Conservation (phyloP, 2,888 invertebrate genomes). For the Synergus gifuensis region DNA sequence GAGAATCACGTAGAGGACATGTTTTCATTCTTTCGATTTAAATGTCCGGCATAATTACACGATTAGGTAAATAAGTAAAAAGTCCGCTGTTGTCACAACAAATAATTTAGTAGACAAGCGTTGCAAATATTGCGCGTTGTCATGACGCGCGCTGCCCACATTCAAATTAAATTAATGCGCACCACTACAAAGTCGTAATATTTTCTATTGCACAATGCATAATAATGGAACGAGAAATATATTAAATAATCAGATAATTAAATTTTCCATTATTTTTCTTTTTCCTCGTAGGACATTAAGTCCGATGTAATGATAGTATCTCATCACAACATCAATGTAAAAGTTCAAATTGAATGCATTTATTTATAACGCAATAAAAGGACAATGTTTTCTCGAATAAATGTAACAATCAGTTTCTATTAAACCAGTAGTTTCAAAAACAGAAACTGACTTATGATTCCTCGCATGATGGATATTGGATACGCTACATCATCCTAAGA, state of each 20-base stretch:
- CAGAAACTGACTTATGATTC: too few relatives aligned
- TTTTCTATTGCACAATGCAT: background rate
- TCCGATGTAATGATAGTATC: too few relatives aligned
- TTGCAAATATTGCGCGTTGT: constrained; percentile 12
- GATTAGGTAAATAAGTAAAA: constrained; percentile 11
- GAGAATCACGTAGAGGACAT: constrained; percentile 6
- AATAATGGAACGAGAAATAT: background rate
- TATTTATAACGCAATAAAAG: too few relatives aligned
- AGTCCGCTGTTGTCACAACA: constrained; percentile 21
- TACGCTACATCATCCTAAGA: background rate
- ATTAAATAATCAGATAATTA: too few relatives aligned
- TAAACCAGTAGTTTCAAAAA: background rate
- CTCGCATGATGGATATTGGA: background rate
- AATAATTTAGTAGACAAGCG: constrained; percentile 14
- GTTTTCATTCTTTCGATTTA: background rate
- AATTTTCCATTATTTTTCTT: too few relatives aligned
- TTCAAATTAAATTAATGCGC: background rate
- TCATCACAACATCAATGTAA: too few relatives aligned
- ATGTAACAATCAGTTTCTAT: too few relatives aligned
- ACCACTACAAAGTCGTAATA: background rate
- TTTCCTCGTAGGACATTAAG: too few relatives aligned
- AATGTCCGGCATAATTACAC: background rate
- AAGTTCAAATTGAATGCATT: too few relatives aligned
- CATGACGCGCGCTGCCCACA: background rate
- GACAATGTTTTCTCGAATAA: too few relatives aligned